phyloP scores from a whole-genome alignment of 2,113 vertebrate species.

The Sturnira hondurensis region DNA sequence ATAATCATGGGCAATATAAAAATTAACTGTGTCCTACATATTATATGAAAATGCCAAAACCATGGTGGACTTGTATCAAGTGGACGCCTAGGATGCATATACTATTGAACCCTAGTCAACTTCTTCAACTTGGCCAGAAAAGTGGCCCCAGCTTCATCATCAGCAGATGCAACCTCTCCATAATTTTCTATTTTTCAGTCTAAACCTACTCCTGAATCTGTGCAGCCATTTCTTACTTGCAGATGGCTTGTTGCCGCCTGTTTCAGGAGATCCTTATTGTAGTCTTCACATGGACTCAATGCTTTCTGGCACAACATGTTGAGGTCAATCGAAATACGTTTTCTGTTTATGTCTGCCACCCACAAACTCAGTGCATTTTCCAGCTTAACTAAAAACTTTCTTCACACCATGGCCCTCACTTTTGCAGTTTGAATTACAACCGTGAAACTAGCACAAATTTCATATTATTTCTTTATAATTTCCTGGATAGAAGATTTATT shows the following conservation, averaged over 20 bases:
- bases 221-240: not conserved
- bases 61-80: not conserved
- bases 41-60: not conserved
- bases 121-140: not conserved
- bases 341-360: not conserved
- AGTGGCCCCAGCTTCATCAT: not conserved
- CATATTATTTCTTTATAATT: not conserved
- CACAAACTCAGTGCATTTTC: not conserved
- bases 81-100: not conserved
- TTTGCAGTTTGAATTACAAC: not conserved
- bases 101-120: not conserved
- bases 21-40: not conserved
- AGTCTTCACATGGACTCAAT: too few species aligned
- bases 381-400: not conserved
- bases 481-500: not conserved
- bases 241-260: too few species aligned
- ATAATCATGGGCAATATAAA: not conserved
- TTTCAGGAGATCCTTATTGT: not conserved
- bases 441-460: not conserved
- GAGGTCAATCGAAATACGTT: not conserved
- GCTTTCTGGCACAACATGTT: not conserved
- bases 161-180: not conserved
- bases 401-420: not conserved
- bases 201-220: not conserved
- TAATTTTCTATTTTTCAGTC: too few species aligned